A percentile compares a stretch with the other conserved stretches of the same genome.
These are phyloP conservation scores for Tyto alba DNA, from an alignment of 2,113 vertebrate genomes.

Conservation along the genomic window DNA sequence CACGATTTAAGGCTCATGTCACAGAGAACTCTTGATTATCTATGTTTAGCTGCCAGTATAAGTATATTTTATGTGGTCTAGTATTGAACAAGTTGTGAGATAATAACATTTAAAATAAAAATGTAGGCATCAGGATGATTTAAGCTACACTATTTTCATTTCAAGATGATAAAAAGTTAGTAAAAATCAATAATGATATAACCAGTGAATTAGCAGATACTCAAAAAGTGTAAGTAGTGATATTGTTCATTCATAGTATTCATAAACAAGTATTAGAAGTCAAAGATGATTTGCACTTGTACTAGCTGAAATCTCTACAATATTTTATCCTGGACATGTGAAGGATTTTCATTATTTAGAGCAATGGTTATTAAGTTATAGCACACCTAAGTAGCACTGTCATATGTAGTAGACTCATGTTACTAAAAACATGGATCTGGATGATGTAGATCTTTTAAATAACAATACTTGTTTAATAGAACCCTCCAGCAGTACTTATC, in stretches of 20 bases:
- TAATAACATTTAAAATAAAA: background rate
- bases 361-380: background rate
- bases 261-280: background rate
- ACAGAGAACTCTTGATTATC: background rate
- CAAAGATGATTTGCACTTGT: background rate
- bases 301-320: background rate
- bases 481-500: background rate
- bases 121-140: background rate
- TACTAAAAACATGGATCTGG: background rate
- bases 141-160: background rate
- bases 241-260: background rate
- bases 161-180: background rate
- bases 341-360: background rate
- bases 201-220: background rate
- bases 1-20: background rate
- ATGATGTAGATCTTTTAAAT: background rate
- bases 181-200: background rate
- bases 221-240: background rate
- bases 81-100: background rate
- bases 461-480: background rate
- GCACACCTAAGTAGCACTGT: background rate
- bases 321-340: background rate
- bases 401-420: background rate
- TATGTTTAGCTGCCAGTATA: background rate
- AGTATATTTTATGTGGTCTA: background rate